phyloP scores from a whole-genome alignment of 1,140 invertebrate species.

The Cydia amplana region DNA sequence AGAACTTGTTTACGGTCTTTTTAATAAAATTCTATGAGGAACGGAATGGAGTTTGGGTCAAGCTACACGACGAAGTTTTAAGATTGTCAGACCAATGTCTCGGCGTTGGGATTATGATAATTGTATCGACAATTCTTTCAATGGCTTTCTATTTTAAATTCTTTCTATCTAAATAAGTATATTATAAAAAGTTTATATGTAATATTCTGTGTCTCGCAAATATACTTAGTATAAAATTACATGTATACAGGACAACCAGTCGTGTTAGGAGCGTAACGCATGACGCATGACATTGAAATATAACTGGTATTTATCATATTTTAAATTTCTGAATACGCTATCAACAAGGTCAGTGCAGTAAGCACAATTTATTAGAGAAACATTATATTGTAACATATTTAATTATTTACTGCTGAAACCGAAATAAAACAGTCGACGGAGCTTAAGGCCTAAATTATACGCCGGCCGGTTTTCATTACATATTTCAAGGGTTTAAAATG shows the following conservation, averaged over 20 bases:
- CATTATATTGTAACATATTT: background rate
- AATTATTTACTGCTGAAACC: background rate
- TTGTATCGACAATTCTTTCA: background rate
- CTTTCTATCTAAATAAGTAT: no score
- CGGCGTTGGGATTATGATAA: conserved; percentile 30
- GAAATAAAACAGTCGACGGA: conserved; percentile 16
- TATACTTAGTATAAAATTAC: no score
- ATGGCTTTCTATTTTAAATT: no score
- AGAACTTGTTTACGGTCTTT: background rate
- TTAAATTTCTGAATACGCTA: no score
- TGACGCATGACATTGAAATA: no score
- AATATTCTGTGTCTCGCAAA: no score
- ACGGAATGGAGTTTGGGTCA: background rate
- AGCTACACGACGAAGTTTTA: conserved; percentile 3
- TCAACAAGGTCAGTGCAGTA: no score
- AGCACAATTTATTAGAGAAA: no score
- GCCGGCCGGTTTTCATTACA: conserved; percentile 11
- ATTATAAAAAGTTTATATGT: no score
- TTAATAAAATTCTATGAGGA: background rate
- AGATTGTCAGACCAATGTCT: conserved; percentile 1
- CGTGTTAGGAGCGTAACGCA: no score
- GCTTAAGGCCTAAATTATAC: background rate
- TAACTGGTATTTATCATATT: no score
- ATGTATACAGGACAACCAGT: no score
- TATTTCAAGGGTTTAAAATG: conserved; percentile 24